Conservation (phyloP, 2,797 vertebrate species). For the Loris lydekkerianus region DNA sequence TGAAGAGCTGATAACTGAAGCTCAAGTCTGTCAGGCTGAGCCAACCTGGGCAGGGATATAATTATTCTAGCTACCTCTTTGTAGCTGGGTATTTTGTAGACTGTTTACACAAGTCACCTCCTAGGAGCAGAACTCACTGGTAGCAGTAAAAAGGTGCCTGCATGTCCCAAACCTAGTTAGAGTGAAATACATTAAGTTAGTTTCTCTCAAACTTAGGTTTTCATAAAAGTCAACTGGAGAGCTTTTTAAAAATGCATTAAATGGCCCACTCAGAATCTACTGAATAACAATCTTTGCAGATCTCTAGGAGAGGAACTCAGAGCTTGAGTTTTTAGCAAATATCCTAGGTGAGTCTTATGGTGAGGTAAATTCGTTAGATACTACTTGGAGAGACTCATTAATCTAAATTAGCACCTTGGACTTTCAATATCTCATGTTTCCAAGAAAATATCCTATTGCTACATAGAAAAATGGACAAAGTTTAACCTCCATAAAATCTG, state of each 20-base stretch:
- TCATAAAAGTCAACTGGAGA: slow-evolving; percentile 9
- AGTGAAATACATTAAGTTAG: slow-evolving; percentile 50
- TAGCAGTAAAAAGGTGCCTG: background rate
- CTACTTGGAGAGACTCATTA: slow-evolving; percentile 3
- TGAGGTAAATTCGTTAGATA: slow-evolving; percentile 45
- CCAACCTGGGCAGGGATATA: slow-evolving; percentile 24
- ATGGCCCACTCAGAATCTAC: background rate
- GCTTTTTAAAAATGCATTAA: slow-evolving; percentile 48
- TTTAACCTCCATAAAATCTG: background rate
- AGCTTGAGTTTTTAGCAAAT: slow-evolving; percentile 56
- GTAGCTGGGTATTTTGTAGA: slow-evolving; percentile 37
- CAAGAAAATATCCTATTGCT: background rate
- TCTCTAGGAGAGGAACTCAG: background rate
- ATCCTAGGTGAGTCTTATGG: background rate
- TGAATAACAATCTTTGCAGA: slow-evolving; percentile 15
- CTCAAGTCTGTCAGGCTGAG: background rate
- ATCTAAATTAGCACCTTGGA: background rate
- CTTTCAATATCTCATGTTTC: slow-evolving; percentile 31
- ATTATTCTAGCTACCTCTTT: slow-evolving; percentile 1
- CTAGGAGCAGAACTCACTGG: slow-evolving; percentile 2
- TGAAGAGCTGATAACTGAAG: background rate
- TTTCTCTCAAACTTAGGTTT: slow-evolving; percentile 33
- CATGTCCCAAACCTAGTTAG: background rate
- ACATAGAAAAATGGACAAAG: slow-evolving; percentile 30
- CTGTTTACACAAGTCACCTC: background rate